A percentile compares a stretch with the other conserved stretches of the same genome.
Conservation (phyloP, 2,113 vertebrate species). For the Campylorhamphus procurvoides region DNA sequence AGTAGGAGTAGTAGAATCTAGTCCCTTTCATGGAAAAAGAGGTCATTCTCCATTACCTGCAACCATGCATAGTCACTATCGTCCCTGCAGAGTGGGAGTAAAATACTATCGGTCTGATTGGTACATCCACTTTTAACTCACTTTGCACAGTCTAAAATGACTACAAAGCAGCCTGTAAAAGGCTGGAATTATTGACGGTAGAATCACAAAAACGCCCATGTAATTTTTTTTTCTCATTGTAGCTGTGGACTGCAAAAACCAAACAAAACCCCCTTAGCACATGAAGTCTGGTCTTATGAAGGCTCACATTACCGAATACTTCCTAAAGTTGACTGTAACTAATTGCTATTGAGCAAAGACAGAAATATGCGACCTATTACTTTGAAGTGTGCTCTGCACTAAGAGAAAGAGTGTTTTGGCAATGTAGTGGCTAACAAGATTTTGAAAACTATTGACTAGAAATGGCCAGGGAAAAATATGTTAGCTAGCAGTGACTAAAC, state of each 20-base stretch:
- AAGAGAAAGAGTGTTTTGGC: not conserved
- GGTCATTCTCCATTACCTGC: slow-evolving; percentile 27
- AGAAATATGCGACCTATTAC: not conserved
- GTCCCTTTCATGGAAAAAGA: slow-evolving; percentile 26
- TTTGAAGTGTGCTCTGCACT: not conserved
- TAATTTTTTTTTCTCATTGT: not conserved
- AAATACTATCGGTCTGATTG: slow-evolving; percentile 28
- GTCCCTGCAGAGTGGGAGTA: slow-evolving; percentile 30
- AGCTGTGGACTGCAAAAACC: not conserved
- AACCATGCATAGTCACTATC: not conserved
- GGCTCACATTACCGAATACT: not conserved
- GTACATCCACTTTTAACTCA: slow-evolving; percentile 4
- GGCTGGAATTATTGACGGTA: slow-evolving; percentile 20
- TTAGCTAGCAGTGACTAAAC: not conserved
- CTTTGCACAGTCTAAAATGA: slow-evolving; percentile 22
- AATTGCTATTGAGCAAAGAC: not conserved
- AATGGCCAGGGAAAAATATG: not conserved
- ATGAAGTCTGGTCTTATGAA: not conserved
- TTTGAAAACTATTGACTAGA: not conserved
- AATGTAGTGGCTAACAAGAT: not conserved
- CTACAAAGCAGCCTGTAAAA: not conserved
- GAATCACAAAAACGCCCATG: not conserved
- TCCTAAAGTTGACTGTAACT: not conserved
- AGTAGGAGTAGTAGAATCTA: slow-evolving; percentile 22
- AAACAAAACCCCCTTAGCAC: not conserved